A percentile compares a stretch with the other conserved stretches of the same genome.
Evolutionary conservation across 2,888 invertebrate species (phyloP).

Genomic region (Spodoptera littoralis): DNA sequence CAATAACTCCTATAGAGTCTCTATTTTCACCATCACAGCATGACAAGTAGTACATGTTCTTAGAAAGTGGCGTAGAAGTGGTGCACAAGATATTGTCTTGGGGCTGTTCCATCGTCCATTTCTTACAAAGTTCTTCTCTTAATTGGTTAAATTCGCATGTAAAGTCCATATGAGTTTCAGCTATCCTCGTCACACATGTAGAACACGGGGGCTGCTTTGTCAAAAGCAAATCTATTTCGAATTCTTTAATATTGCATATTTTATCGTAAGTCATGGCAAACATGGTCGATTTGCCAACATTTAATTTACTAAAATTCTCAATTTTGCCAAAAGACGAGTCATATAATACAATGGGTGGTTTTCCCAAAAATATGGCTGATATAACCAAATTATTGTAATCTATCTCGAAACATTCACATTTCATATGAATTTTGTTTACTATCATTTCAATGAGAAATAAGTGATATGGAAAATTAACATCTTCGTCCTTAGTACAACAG

Average conservation of each 20-base stretch:
- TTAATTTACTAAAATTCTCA: constrained; percentile 75
- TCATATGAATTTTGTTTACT: constrained; percentile 85
- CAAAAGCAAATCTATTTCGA: constrained; percentile 73
- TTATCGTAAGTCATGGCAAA: constrained; percentile 86
- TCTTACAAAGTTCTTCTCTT: constrained; percentile 79
- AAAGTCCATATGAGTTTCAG: constrained; percentile 79
- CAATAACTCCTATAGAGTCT: constrained; percentile 82
- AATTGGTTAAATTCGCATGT: constrained; percentile 75
- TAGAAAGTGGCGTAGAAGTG: constrained; percentile 79
- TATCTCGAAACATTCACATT: constrained; percentile 84
- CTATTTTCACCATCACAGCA: constrained; percentile 72
- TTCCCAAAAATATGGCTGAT: constrained; percentile 79
- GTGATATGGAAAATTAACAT: constrained; percentile 81
- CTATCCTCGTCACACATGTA: constrained; percentile 79
- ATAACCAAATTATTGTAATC: constrained; percentile 82
- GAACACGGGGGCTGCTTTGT: constrained; percentile 83
- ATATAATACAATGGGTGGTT: constrained; percentile 78
- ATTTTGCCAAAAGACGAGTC: constrained; percentile 80
- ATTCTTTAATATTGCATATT: constrained; percentile 80
- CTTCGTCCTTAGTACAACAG: constrained; percentile 59
- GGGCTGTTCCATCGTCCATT: constrained; percentile 80
- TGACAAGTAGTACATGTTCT: constrained; percentile 79
- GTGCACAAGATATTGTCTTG: constrained; percentile 80
- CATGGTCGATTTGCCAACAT: constrained; percentile 82
- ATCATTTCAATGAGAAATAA: constrained; percentile 83